Base-by-base conservation (phyloP, 2,797 vertebrate genomes). In the Parauchenoglanis ngamensis region DNA sequence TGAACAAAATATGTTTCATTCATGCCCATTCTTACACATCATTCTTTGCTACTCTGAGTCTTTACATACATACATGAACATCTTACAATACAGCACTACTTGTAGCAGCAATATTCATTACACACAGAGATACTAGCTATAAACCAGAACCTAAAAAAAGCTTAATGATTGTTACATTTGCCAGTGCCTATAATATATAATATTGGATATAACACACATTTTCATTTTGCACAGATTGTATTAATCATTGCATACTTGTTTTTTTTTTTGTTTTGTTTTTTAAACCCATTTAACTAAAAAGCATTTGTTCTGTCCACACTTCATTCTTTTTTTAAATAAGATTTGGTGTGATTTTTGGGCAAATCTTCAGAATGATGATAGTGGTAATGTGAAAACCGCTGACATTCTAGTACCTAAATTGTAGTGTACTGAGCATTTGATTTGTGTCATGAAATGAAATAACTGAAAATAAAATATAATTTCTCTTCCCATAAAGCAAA, bases 151-250 rank as follows among this genome's bases (percentile, higher is more conserved):
- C n/a, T 72, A 72, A 85, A 65, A 3, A 70, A 76, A 61, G 35
- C 13, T 44, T 78, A 78, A 59, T 77, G 17, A 61, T 25, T 79
- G 75, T 79, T 72, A 85, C 44, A 73, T 85, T 73, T 85, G 65
- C 57, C 79, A 63, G 40, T 63, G 40, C 75, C 54, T 61, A 54
- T 56, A 40, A 44, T 80, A 82, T 72, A 61, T 83, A 17, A 77
- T 84, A 70, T 59, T 7, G 13, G 13, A 49, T 80, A 70, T 85
- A 70, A 81, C 44, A 72, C 67, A 44, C 23, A 35, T 49, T 87
- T 72, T 28, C 31, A 83, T 67, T 85, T 86, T 61, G 25, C 49
- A 88, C 15, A 76, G 57, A 75, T 82, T 88, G 57, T 76, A 77
- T 77, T 59, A 65, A 52, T 67, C 31, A 59, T 75, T 85, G 77